Evolutionary conservation across 1,140 invertebrate species (phyloP), one percentile per base, ranked within the genome.

Genomic region (Luehdorfia chinensis): DNA sequence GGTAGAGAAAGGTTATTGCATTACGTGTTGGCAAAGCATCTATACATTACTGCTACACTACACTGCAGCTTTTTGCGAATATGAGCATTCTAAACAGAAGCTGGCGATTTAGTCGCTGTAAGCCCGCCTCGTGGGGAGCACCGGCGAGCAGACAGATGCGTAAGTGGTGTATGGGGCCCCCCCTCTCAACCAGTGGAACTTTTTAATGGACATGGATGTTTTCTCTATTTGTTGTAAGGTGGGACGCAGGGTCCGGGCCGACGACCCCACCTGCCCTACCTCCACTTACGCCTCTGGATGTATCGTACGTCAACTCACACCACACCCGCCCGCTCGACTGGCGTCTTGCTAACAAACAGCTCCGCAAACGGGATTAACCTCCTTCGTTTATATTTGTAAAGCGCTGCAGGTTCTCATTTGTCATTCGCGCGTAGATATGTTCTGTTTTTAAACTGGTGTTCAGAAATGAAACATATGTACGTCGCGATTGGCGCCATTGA

Each of bases 211-310:
- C 56, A 50, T 62, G 70, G 72, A 61, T 69, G 61, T 79, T 83
- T 84, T 84, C 71, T 87, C 72, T 87, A 79, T 75, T 75, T 81
- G 76, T 84, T 79, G 73, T 70, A 87, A 87, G 86, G 86, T 87
- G 83, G 86, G 68, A 76, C 65, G 80, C 83, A 83, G 80, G 78
- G 78, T 56, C 75, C 84, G 64, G 84, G 84, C 72, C 76, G 87
- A 44, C 66, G 87, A 72, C 84, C 84, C 70, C 84, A 87, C 69
- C 84, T 88, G 84, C 84, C 87, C 66, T 87, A 87, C 66, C 84
- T 88, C 71, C 87, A 88, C 84, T 88, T 87, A 79, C 87, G 84
- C 72, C 84, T 88, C 79, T 88, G 87, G 87, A 87, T 87, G 84
- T 86, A 88, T 86, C 87, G 87, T 88, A 88, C 73, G 87, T 88